These are phyloP conservation scores for Cebidichthys violaceus DNA, from an alignment of 2,113 vertebrate genomes.

Conservation along the genomic window DNA sequence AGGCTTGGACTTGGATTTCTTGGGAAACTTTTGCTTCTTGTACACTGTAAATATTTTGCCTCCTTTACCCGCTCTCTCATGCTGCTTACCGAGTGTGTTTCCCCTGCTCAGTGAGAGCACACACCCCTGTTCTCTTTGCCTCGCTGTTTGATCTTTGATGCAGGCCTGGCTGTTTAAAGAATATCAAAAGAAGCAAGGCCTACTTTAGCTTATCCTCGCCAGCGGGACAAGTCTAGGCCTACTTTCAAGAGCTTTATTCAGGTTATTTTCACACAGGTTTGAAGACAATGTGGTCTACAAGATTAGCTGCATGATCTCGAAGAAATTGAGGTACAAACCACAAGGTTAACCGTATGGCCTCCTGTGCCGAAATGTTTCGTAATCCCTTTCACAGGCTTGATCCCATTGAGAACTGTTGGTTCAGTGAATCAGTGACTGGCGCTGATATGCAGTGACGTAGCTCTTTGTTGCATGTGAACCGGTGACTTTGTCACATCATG, in stretches of 20 bases:
- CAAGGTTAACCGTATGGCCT: neutral
- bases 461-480: conserved; percentile 6
- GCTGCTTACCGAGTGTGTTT: conserved; percentile 66
- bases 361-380: neutral
- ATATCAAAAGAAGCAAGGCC: conserved; percentile 38
- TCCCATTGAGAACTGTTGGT: neutral
- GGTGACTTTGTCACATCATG: neutral
- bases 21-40: conserved; percentile 73
- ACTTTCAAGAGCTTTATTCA: conserved; percentile 26
- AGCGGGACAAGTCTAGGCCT: conserved; percentile 41
- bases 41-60: conserved; percentile 80
- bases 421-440: neutral
- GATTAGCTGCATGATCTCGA: neutral
- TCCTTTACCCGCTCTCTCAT: conserved; percentile 60
- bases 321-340: neutral
- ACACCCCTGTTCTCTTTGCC: conserved; percentile 35
- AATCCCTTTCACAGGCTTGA: conserved; percentile 5
- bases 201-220: conserved; percentile 37
- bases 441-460: neutral
- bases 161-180: conserved; percentile 48
- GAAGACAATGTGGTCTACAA: neutral
- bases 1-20: conserved; percentile 71
- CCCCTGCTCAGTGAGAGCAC: conserved; percentile 38
- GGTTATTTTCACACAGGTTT: conserved; percentile 36
- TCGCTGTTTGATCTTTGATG: conserved; percentile 70